phyloP scores from a whole-genome alignment of 2,113 vertebrate species.

The Peromyscus leucopus region DNA sequence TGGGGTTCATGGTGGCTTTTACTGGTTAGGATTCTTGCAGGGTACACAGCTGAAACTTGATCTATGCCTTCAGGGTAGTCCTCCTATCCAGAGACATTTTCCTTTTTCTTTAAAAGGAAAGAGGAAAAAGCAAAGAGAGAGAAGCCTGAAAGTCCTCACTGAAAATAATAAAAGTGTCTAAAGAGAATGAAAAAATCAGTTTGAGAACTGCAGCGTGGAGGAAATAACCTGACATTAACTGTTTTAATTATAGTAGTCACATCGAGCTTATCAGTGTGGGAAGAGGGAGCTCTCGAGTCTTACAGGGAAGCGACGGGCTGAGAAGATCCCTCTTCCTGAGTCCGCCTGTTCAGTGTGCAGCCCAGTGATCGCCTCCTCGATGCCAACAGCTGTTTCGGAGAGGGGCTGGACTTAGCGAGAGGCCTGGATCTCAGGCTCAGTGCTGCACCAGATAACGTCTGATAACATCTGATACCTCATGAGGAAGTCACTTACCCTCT shows the following conservation, averaged over 20 bases:
- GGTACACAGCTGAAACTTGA: neutral
- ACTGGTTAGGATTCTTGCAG: neutral
- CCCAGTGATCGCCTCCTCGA: neutral
- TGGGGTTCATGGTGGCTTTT: neutral
- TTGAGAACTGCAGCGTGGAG: slow-evolving; percentile 83
- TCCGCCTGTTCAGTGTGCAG: neutral
- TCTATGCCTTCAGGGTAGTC: slow-evolving; percentile 18
- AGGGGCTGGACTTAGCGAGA: neutral
- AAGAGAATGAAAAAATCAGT: slow-evolving; percentile 82
- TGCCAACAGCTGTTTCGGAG: neutral
- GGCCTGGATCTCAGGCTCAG: neutral
- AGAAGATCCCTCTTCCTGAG: slow-evolving; percentile 66
- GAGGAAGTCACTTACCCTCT: neutral
- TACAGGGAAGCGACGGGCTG: slow-evolving; percentile 79
- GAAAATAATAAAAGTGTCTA: slow-evolving; percentile 81
- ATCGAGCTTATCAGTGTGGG: slow-evolving; percentile 82
- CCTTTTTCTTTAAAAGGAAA: slow-evolving; percentile 56
- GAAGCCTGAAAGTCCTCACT: slow-evolving; percentile 76
- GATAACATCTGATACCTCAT: neutral
- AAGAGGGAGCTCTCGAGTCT: slow-evolving; percentile 79
- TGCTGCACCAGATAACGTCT: neutral
- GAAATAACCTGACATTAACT: slow-evolving; percentile 84
- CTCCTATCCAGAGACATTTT: slow-evolving; percentile 47
- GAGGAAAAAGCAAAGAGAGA: slow-evolving; percentile 68
- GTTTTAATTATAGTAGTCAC: slow-evolving; percentile 85